phyloP scores from a whole-genome alignment of 2,113 vertebrate genomes.

The Conger conger region DNA sequence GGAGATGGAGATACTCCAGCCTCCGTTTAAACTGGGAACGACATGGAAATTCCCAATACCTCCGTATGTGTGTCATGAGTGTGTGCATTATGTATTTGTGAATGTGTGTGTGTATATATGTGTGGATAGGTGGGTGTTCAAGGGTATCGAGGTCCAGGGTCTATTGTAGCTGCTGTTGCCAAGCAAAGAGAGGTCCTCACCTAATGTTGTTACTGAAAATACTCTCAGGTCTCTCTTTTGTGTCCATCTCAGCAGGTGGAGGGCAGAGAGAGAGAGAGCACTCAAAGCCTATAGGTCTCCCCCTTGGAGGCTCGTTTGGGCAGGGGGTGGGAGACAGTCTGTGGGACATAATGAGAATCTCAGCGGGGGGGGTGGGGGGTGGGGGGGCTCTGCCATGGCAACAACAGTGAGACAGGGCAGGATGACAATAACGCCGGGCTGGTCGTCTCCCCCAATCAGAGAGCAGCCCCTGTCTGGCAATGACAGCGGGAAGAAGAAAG shows the following conservation, averaged over 20 bases:
- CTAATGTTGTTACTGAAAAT: background rate
- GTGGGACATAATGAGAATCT: background rate
- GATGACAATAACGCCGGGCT: background rate
- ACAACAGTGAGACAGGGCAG: background rate
- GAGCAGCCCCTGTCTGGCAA: background rate
- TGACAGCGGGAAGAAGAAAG: background rate
- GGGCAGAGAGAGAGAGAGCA: background rate
- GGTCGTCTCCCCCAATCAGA: background rate
- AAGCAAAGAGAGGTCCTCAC: background rate
- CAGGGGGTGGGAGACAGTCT: background rate
- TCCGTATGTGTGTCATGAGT: background rate
- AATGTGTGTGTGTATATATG: background rate
- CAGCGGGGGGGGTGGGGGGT: background rate
- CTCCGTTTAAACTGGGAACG: conserved; percentile 16
- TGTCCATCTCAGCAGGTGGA: background rate
- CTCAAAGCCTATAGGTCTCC: background rate
- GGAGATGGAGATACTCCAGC: background rate
- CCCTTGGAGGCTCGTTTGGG: background rate
- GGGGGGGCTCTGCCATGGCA: background rate
- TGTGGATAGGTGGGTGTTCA: background rate
- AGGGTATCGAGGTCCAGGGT: background rate
- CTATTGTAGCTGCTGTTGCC: background rate
- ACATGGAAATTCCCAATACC: background rate
- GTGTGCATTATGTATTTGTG: background rate
- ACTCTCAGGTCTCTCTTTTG: background rate